Evolutionary conservation across 92 coral and sea anemone genomes (phyloP), one percentile per base, ranked within the genome.

Genomic region (Scolanthus callimorphus): DNA sequence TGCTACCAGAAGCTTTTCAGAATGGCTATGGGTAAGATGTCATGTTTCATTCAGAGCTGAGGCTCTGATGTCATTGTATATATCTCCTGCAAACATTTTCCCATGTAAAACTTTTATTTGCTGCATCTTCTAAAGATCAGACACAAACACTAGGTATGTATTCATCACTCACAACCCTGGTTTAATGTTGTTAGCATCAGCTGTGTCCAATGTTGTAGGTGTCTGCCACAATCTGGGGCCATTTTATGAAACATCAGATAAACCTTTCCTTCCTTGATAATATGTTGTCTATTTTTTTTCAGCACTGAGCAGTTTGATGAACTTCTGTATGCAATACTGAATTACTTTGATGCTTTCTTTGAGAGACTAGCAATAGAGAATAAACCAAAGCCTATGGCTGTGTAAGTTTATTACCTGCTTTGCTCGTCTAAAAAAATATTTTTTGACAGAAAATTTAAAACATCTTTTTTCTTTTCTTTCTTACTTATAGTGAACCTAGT

Each of bases 311-410:
- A 88, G 73, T 85, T 92, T 59, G 96, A 92, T 73, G 98, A 92
- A 39, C 88, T 79, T 49, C 88, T 83, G 49, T 70, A 82, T 63
- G 91, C 98, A 29, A 78, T 83, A 15, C 59, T 92, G 57, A 92
- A 88, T 43, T 92, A 92, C 63, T 92, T 92, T 76, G 90, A 88
- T 83, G 96, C 98, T 19, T 92, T 92, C 62, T 90, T 92, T 66
- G 92, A 84, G 71, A 87, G 88, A 62, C 86, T 88, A 69, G 89
- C 90, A 1, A 76, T 92, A 39, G 98, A 92, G 71, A 90, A 92
- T 59, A 92, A 92, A 53, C 98, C 98, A n/a, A 92, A 92, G 64
- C 96, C 98, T 48, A 92, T 92, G 98, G 96, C 98, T 21, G 95
- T 89, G 98, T 92, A 66, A 84, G 98, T 77, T 23, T 4, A 10